Evolutionary conservation across 2,797 vertebrate genomes (phyloP).

Genomic region (Alectoris magna): DNA sequence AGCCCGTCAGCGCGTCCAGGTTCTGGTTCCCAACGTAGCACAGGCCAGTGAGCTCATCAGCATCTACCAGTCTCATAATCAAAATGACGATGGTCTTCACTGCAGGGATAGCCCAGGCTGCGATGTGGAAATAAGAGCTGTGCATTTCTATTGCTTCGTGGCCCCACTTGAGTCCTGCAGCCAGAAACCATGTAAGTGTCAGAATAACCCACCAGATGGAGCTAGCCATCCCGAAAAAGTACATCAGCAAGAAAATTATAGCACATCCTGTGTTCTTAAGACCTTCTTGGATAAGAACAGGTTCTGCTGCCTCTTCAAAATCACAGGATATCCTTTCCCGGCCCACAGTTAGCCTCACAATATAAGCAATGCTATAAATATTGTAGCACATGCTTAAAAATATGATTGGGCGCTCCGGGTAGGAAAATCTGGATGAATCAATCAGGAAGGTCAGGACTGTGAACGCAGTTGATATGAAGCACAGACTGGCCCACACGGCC

Average conservation of each 20-base stretch:
- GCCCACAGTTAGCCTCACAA: conserved; percentile 95
- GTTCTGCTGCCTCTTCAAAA: conserved; percentile 93
- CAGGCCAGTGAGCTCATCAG: conserved; percentile 93
- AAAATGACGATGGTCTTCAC: conserved; percentile 98
- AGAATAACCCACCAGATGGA: conserved; percentile 98
- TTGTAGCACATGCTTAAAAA: conserved; percentile 99
- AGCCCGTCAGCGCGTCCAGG: conserved; percentile 94
- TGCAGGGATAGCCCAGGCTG: conserved; percentile 98
- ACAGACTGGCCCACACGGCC: conserved; percentile 96
- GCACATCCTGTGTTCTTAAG: conserved; percentile 99
- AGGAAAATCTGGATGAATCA: conserved; percentile 96
- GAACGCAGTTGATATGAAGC: conserved; percentile 96
- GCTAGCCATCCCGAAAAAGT: conserved; percentile 99
- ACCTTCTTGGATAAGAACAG: conserved; percentile 96
- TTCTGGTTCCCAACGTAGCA: conserved; percentile 97
- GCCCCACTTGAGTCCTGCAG: conserved; percentile 97
- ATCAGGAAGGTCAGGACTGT: conserved; percentile 97
- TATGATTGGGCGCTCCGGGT: conserved; percentile 97
- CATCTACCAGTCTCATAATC: conserved; percentile 97
- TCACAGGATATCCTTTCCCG: conserved; percentile 98
- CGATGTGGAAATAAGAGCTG: conserved; percentile 99
- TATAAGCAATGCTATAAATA: conserved; percentile 98
- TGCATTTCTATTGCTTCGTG: conserved; percentile 99
- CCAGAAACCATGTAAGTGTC: conserved; percentile 97
- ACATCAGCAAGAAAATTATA: conserved; percentile 98